Evolutionary conservation across 1,140 invertebrate genomes (phyloP), one percentile per base, ranked within the genome.

Genomic region (Vollenhovia emeryi): DNA sequence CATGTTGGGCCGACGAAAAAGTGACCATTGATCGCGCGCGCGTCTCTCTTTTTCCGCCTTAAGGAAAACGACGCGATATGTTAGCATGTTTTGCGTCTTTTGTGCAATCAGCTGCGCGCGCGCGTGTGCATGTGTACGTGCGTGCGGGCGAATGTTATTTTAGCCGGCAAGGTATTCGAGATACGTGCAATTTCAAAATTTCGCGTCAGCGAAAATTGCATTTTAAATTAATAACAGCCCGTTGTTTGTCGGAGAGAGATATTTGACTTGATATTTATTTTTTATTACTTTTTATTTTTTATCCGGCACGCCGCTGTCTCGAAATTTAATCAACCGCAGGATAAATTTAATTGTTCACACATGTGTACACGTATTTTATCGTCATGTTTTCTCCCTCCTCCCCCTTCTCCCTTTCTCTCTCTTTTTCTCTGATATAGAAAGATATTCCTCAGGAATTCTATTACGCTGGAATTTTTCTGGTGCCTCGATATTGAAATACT

Each of bases 401-500:
- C 8, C 1, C 24, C 9, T 21, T 3, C 15, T 69, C 3, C 27
- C 40, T 45, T 1, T 1, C 1, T n/a, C 4, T 71, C 13, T 48
- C 18, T 62, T 18, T 71, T 9, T 50, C 45, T 33, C 18, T 73
- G n/a, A 33, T 76, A 30, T 68, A 52, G 60, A 78, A 43, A 62
- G 24, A 79, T 79, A 52, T 79, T 68, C 15, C 30, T 24, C 43
- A 66, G 75, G 59, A 78, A 78, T 78, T 78, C 30, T 79, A 50
- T 79, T 68, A 68, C 60, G 30, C 6, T 9, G 30, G 60, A 68
- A 79, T 68, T 79, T 79, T 52, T 68, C 62, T 68, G 6, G 18
- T 50, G 27, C 30, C 30, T 79, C 60, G 9, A 79, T 79, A 79
- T 79, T 79, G 75, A 79, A 79, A 79, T 79, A 79, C 60, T 79